phyloP scores from a whole-genome alignment of 2,888 invertebrate genomes.

The Alcis repandata region DNA sequence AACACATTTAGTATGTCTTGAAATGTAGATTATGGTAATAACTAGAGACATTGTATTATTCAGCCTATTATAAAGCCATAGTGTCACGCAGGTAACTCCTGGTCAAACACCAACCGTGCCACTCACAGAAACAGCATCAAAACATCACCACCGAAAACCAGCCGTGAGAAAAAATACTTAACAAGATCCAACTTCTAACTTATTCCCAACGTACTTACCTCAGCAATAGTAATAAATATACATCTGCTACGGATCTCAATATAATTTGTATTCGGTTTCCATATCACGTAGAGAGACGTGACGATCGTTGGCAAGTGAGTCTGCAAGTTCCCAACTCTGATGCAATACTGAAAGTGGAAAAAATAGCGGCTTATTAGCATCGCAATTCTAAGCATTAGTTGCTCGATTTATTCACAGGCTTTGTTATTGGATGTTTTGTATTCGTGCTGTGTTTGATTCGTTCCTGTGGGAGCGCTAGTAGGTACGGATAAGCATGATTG shows the following conservation, averaged over 20 bases:
- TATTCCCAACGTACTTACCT: constrained; percentile 19
- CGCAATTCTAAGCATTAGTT: constrained; percentile 15
- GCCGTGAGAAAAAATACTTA: constrained; percentile 1
- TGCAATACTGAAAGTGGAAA: constrained; percentile 24
- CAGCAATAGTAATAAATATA: constrained; percentile 31
- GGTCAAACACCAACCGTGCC: too few species aligned
- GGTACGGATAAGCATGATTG: too few species aligned
- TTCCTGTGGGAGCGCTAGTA: not conserved
- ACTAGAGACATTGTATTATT: too few species aligned
- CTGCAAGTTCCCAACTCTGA: constrained; percentile 20
- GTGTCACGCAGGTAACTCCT: too few species aligned
- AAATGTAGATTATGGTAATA: too few species aligned
- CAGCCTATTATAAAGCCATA: too few species aligned
- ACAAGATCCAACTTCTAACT: constrained; percentile 15
- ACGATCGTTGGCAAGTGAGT: constrained; percentile 39
- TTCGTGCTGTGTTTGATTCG: not conserved
- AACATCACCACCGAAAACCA: not conserved
- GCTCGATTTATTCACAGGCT: constrained; percentile 17
- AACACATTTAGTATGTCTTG: too few species aligned
- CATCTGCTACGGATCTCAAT: constrained; percentile 33
- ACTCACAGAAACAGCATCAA: too few species aligned
- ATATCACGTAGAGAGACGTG: constrained; percentile 46
- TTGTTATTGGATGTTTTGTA: constrained; percentile 18
- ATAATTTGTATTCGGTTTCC: constrained; percentile 40
- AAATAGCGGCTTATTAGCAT: constrained; percentile 21